phyloP scores from a whole-genome alignment of 1,140 invertebrate species.

The Mizuhopecten yessoensis region DNA sequence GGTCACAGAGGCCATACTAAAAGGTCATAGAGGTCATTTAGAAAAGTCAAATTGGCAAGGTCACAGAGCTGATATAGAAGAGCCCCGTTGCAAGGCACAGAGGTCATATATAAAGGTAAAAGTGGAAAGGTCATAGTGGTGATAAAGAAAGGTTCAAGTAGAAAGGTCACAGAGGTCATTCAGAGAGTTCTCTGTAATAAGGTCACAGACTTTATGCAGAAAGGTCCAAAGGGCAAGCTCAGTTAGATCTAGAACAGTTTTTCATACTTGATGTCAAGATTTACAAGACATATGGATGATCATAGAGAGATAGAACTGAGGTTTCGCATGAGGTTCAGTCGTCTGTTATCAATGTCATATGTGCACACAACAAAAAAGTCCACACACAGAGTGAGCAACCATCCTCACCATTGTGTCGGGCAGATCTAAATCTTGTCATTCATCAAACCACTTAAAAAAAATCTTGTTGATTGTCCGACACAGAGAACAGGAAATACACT shows the following conservation, averaged over 20 bases:
- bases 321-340: not conserved
- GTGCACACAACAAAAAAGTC: not conserved
- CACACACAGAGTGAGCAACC: not conserved
- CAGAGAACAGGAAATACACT: not conserved
- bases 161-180: not conserved
- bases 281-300: too few species aligned
- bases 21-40: too few species aligned
- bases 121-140: not conserved
- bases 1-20: too few species aligned
- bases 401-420: not conserved
- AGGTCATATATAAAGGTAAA: not conserved
- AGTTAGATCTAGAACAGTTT: not conserved
- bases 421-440: not conserved
- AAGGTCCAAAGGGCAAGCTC: too few species aligned
- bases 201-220: too few species aligned
- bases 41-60: not conserved
- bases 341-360: not conserved
- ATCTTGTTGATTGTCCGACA: not conserved
- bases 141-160: not conserved
- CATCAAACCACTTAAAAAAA: not conserved
- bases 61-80: not conserved
- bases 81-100: not conserved
- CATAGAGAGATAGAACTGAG: not conserved
- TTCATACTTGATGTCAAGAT: too few species aligned
- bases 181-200: too few species aligned